Base-by-base conservation (phyloP, 1,140 invertebrate species). In the Rhyzopertha dominica region DNA sequence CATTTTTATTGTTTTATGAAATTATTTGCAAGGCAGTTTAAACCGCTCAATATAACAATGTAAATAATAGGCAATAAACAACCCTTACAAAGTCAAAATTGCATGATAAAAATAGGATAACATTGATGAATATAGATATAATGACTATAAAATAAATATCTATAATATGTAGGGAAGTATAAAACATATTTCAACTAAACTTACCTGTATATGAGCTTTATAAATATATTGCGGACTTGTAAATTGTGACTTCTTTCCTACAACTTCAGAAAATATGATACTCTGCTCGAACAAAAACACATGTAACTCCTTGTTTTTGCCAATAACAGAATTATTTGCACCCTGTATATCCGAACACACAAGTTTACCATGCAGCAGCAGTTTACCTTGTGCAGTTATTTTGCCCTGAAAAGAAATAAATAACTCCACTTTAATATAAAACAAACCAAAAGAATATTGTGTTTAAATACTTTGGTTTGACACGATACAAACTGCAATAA, bases 251-350 rank as follows among this genome's bases (percentile, higher is more conserved):
- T 94, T 95, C 63, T 88, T 87, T 53, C 93, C 90, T 28, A 94
- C 86, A 54, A 89, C 83, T 65, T 98, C 95, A 55, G 92, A 94
- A 65, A 98, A 95, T 56, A 98, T 95, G 49, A 98, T 90, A 60
- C 87, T 95, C 73, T 99, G 96, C 68, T 99, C 94, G 68, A 99
- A 99, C 4, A 99, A 78, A 73, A 99, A 99, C 18, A 98, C 90
- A 68, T 96, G 88, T 54, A 95, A 76, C 57, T 98, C 95, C 59
- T 90, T 90, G 30, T 79, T 78, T 66, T 83, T 85, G 44, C 80
- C 79, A 24, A 75, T 73, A 43, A 70, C 69, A 53, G 78, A 62
- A 57, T 73, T 59, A 57, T 68, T 73, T 47, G 73, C 60, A 39
- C 72, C 70, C 14, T 74, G 74, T 4, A 80, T 72, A 59, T 94